Percentiles rank a stretch among this genome's conserved stretches.
Conservation (phyloP, 2,888 invertebrate species). For the Cephus pulcher region DNA sequence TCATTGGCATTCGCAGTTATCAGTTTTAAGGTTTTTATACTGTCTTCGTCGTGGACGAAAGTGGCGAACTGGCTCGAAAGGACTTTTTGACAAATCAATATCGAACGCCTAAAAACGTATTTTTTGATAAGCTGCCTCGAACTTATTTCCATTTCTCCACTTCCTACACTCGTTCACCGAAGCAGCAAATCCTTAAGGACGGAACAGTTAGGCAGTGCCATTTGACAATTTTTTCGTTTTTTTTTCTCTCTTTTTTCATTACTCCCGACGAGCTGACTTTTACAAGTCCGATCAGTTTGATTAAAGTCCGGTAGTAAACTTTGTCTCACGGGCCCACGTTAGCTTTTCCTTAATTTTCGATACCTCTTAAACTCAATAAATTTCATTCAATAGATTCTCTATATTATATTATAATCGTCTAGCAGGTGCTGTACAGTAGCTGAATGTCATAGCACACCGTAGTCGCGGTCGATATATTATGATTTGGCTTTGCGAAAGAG, state of each 20-base stretch:
- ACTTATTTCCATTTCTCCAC: neutral
- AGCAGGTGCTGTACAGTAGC: neutral
- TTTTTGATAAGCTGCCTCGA: neutral
- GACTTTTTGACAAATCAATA: neutral
- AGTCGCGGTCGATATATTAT: neutral
- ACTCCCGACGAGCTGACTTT: slow-evolving; percentile 16
- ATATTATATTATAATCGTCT: neutral
- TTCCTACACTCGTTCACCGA: neutral
- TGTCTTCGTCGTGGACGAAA: neutral
- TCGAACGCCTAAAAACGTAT: neutral
- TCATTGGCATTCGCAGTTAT: neutral
- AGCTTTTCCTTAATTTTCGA: neutral
- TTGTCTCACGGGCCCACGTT: neutral
- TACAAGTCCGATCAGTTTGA: slow-evolving; percentile 22
- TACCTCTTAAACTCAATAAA: neutral
- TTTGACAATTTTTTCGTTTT: slow-evolving; percentile 18
- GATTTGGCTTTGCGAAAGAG: neutral
- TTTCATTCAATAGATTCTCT: neutral
- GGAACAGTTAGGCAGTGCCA: neutral
- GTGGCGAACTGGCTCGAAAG: neutral
- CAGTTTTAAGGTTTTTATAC: neutral
- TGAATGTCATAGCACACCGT: neutral
- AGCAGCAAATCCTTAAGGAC: neutral
- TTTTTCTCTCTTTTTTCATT: neutral
- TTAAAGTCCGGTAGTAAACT: neutral